phyloP scores from a whole-genome alignment of 2,113 vertebrate species.

The Gavialis gangeticus region DNA sequence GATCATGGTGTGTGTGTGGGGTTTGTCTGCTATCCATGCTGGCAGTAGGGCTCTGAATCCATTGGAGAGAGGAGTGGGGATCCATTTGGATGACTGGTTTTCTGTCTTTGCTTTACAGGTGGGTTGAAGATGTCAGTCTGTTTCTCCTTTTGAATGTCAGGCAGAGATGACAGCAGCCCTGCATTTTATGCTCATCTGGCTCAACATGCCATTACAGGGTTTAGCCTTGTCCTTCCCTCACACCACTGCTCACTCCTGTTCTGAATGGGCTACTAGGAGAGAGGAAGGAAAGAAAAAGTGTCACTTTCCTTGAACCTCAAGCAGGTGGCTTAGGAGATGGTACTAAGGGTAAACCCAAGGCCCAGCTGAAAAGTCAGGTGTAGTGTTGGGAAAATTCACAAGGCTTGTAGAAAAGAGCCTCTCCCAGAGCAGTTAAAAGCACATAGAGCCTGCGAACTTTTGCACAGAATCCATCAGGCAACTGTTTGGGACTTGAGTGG shows the following conservation, averaged over 20 bases:
- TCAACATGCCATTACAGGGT: conserved; percentile 72
- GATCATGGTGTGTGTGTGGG: not conserved
- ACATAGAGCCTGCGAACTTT: fast-evolving
- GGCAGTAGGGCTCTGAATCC: conserved; percentile 44
- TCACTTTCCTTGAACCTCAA: not conserved
- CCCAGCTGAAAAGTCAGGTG: conserved; percentile 6
- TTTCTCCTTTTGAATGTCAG: conserved; percentile 75
- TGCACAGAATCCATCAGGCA: not conserved
- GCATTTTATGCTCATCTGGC: conserved; percentile 56
- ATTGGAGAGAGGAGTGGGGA: conserved; percentile 1
- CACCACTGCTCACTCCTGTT: conserved; percentile 57
- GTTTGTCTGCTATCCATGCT: conserved; percentile 8
- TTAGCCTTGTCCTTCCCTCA: conserved; percentile 65
- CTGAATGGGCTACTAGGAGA: conserved; percentile 60
- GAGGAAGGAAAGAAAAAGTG: not conserved
- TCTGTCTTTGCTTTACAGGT: conserved; percentile 61
- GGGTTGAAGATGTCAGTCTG: conserved; percentile 66
- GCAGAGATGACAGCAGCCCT: conserved; percentile 73
- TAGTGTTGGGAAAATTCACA: not conserved
- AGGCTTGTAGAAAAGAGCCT: not conserved
- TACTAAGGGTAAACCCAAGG: not conserved
- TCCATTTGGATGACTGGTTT: conserved; percentile 44
- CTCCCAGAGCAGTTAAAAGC: not conserved
- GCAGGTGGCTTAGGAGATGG: not conserved
- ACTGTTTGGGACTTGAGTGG: not conserved